Percentiles rank a stretch among this genome's conserved stretches.
phyloP scores from a whole-genome alignment of 2,888 invertebrate species.

The Petrolisthes cinctipes region DNA sequence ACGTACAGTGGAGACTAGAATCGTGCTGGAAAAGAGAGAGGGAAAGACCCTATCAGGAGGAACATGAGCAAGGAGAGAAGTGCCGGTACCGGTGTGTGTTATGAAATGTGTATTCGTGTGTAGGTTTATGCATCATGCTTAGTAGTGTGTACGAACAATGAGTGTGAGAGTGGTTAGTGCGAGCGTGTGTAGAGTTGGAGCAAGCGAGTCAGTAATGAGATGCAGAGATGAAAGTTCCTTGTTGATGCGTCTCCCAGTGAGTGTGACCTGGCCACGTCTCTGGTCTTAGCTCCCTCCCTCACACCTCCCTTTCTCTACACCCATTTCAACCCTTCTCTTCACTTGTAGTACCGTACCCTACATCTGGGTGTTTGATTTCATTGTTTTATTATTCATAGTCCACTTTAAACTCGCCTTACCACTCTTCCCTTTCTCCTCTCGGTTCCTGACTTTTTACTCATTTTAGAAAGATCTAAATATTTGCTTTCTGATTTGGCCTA shows the following conservation, averaged over 20 bases:
- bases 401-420: neutral
- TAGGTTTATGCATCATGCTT: no score
- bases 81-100: no score
- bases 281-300: neutral
- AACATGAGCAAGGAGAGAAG: no score
- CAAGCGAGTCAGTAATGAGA: neutral
- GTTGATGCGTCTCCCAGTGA: neutral
- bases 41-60: neutral
- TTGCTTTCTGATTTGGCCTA: no score
- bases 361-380: neutral
- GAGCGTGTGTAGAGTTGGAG: neutral
- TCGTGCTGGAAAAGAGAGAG: neutral
- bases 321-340: neutral
- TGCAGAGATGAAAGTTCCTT: neutral
- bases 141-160: no score
- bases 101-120: no score
- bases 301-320: neutral
- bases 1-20: neutral
- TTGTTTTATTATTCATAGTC: neutral
- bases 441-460: no score
- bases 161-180: neutral
- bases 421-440: neutral
- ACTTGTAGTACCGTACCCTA: neutral
- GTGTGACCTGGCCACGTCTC: neutral
- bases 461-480: no score